These are phyloP conservation scores for Sinocyclocheilus rhinocerous DNA, from an alignment of 2,113 vertebrate genomes.

Conservation along the genomic window DNA sequence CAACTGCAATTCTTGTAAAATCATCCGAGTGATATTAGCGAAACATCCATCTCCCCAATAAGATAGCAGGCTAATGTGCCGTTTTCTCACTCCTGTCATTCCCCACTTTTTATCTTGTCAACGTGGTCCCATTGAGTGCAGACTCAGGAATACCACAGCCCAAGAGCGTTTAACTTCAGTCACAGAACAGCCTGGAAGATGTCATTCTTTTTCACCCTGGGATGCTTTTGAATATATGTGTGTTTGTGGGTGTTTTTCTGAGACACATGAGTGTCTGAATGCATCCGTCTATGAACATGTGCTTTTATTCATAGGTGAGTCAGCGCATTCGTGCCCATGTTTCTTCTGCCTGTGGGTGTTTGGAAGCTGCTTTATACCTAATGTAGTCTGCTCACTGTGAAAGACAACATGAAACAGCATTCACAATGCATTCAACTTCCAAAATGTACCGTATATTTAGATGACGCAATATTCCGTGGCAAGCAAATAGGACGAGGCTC, in stretches of 20 bases:
- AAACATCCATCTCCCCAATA: conserved; percentile 42
- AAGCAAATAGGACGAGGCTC: neutral
- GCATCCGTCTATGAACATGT: neutral
- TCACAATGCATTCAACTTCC: neutral
- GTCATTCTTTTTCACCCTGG: conserved; percentile 4
- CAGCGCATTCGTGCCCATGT: conserved; percentile 18
- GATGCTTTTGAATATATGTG: neutral
- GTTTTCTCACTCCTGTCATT: conserved; percentile 36
- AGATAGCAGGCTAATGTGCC: conserved; percentile 30
- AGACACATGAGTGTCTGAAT: conserved; percentile 16
- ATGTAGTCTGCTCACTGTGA: conserved; percentile 1
- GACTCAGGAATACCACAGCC: conserved; percentile 36
- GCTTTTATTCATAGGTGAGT: conserved; percentile 25
- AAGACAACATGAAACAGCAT: conserved; percentile 2
- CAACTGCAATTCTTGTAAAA: conserved; percentile 59
- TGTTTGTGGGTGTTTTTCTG: conserved; percentile 7
- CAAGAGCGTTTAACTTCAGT: conserved; percentile 51
- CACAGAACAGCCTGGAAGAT: conserved; percentile 40
- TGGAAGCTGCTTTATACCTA: conserved; percentile 10
- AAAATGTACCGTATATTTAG: neutral
- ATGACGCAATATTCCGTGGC: neutral
- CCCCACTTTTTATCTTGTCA: conserved; percentile 45
- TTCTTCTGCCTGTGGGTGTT: conserved; percentile 19
- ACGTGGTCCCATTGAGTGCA: conserved; percentile 14
- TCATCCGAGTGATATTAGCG: conserved; percentile 48